Conservation (phyloP, 1,140 invertebrate genomes). For the Drosophila nigrodunni region DNA sequence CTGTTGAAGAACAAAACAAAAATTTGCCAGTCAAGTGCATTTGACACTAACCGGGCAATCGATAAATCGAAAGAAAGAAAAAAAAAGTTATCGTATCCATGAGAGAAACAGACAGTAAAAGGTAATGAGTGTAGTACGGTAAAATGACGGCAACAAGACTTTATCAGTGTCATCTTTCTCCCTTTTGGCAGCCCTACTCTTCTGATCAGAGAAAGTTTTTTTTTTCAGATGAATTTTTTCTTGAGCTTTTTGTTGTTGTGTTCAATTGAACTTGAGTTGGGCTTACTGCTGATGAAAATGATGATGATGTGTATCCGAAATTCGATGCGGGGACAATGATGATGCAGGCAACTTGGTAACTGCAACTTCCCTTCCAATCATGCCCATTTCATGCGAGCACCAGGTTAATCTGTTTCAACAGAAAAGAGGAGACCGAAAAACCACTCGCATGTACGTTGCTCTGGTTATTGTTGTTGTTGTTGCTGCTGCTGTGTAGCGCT, state of each 20-base stretch:
- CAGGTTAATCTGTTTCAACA: constrained; percentile 45
- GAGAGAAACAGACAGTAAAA: not conserved
- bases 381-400: constrained; percentile 50
- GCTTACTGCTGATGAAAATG: not conserved
- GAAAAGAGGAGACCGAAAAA: constrained; percentile 39
- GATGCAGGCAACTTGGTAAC: constrained; percentile 26
- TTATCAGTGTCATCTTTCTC: constrained; percentile 30
- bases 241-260: not conserved
- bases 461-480: constrained; percentile 35
- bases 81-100: constrained; percentile 25
- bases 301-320: constrained; percentile 45
- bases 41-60: constrained; percentile 23
- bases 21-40: constrained; percentile 34
- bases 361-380: constrained; percentile 66
- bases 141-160: not conserved
- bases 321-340: constrained; percentile 36
- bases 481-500: constrained; percentile 31
- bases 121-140: not conserved
- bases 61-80: constrained; percentile 18
- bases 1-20: too few species aligned
- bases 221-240: not conserved
- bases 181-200: not conserved
- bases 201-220: constrained; percentile 48
- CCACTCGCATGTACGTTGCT: constrained; percentile 49
- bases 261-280: constrained; percentile 19